These are phyloP conservation scores for Chromoteleia sp. DNA, from an alignment of 2,888 invertebrate species.

Conservation along the genomic window DNA sequence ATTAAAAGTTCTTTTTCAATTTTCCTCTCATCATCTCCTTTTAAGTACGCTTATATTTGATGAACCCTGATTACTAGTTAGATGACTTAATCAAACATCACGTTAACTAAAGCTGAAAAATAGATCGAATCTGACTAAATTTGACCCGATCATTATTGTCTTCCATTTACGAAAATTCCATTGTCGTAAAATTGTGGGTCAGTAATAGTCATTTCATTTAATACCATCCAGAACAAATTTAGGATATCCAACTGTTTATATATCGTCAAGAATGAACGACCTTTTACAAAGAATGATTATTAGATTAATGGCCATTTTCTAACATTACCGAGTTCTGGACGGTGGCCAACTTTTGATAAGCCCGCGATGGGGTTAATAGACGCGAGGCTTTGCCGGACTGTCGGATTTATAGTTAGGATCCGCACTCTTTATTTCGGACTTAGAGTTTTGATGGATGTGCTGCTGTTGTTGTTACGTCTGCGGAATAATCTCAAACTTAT, in stretches of 20 bases:
- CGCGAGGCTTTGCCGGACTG: slow-evolving; percentile 39
- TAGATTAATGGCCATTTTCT: slow-evolving; percentile 58
- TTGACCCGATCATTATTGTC: too few species aligned
- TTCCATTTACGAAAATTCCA: too few species aligned
- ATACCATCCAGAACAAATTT: slow-evolving; percentile 3
- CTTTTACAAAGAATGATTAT: slow-evolving; percentile 40
- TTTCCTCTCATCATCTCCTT: too few species aligned
- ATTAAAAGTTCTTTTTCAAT: too few species aligned
- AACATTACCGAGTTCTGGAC: slow-evolving; percentile 44
- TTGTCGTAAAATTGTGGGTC: too few species aligned
- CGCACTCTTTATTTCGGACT: slow-evolving; percentile 54
- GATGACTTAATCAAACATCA: too few species aligned
- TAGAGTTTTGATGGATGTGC: slow-evolving; percentile 49
- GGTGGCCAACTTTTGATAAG: slow-evolving; percentile 60
- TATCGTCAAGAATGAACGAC: slow-evolving; percentile 19
- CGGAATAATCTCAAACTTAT: slow-evolving; percentile 24
- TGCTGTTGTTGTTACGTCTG: slow-evolving; percentile 18
- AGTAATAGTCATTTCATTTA: too few species aligned
- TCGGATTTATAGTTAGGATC: slow-evolving; percentile 50
- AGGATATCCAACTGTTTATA: slow-evolving; percentile 32
- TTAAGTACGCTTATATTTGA: too few species aligned
- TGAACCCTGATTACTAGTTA: too few species aligned
- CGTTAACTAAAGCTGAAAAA: too few species aligned
- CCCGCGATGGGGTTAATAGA: slow-evolving; percentile 57
- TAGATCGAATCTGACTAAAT: too few species aligned